These are phyloP conservation scores for Octodon degus DNA, from an alignment of 2,113 vertebrate species.

Conservation along the genomic window DNA sequence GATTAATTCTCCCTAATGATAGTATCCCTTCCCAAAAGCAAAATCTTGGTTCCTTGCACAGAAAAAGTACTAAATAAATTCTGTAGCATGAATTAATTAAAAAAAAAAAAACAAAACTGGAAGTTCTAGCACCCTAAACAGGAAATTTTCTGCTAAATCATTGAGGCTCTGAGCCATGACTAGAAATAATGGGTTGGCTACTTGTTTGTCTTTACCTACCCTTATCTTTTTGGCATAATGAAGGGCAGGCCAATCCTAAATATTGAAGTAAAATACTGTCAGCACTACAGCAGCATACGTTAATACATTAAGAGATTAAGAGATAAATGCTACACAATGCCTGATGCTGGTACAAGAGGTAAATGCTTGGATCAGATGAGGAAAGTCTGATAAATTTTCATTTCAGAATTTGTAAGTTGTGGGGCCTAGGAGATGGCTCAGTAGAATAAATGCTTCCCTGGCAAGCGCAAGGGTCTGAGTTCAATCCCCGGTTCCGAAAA, in stretches of 20 bases:
- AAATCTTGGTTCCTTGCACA: background rate
- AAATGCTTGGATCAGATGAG: background rate
- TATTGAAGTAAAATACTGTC: background rate
- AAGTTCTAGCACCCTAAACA: background rate
- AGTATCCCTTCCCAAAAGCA: background rate
- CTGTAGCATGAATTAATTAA: background rate
- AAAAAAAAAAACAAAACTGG: background rate
- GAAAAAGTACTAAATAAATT: background rate
- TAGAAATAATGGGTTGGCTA: background rate
- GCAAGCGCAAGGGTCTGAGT: too few relatives aligned
- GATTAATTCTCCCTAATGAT: background rate
- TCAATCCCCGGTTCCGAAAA: too few relatives aligned
- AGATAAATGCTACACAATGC: background rate
- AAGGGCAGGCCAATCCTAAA: constrained; percentile 5
- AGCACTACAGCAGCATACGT: constrained; percentile 1
- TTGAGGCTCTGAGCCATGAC: background rate
- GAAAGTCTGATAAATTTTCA: background rate
- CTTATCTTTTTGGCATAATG: constrained; percentile 22
- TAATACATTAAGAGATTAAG: constrained; percentile 43
- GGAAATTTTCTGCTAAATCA: constrained; percentile 8
- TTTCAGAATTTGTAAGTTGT: background rate
- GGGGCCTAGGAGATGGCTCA: too few relatives aligned
- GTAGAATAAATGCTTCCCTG: too few relatives aligned
- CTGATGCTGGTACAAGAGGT: background rate
- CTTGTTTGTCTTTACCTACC: background rate